Base-by-base conservation (phyloP, 2,113 vertebrate genomes). In the Willisornis vidua region DNA sequence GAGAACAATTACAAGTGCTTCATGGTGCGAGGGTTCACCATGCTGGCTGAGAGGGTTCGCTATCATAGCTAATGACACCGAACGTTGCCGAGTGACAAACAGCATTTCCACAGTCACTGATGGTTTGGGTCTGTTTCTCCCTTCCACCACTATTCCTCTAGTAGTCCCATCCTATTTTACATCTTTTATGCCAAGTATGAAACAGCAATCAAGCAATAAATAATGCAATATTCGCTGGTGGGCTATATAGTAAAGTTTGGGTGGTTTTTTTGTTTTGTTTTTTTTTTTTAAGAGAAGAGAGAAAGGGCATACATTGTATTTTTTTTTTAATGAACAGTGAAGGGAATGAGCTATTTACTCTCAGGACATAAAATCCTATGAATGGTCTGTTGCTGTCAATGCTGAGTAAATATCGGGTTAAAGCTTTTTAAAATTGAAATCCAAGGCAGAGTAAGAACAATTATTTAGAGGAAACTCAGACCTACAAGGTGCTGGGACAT, bases 151-250 rank as follows among this genome's bases (percentile, higher is more conserved):
- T 48, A 37, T 33, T 74, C 65, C 85, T 70, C 59, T 37, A 75
- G 54, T 5, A 82, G 28, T 31, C 72, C 45, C 90, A 89, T 51
- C 48, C 74, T 48, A 24, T 74, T 79, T 68, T 39, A 65, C 43
- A 26, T 58, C 78, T 76, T 88, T 67, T 68, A 74, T 35, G 84
- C 48, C 65, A 87, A 81, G 61, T 46, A 57, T 37, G 65, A 87
- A 95, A 51, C 39, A 87, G 79, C 85, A 91, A 89, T 95, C 93
- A 87, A 81, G 59, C 89, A 95, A 87, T 92, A 96, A 97, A 75
- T 89, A 95, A 92, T 87, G 81, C 82, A 58, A 73, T 55, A 45
- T 72, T 86, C 3, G 0, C 83, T 88, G 48, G 65, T 85, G 78
- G 57, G 86, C 31, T 74, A 90, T n/a, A 52, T 1, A 63, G 49